phyloP scores from a whole-genome alignment of 2,888 invertebrate species.

The Stomorhina lunata region DNA sequence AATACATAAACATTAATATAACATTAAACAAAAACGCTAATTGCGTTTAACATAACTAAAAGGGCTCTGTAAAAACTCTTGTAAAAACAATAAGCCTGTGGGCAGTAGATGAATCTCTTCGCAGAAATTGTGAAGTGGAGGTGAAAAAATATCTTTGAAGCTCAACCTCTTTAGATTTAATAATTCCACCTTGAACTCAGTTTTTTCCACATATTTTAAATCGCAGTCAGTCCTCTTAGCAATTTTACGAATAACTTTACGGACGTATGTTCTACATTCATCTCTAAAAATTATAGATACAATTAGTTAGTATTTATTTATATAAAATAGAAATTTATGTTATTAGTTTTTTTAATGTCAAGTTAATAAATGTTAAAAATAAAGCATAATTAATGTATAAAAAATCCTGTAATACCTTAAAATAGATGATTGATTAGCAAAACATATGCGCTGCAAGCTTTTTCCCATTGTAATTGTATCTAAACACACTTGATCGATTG shows the following conservation, averaged over 20 bases:
- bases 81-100: slow-evolving; percentile 72
- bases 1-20: too few species aligned
- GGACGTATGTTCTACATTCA: slow-evolving; percentile 67
- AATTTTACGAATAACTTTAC: slow-evolving; percentile 67
- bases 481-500: slow-evolving; percentile 68
- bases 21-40: slow-evolving; percentile 8
- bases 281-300: slow-evolving; percentile 66
- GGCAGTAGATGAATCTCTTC: slow-evolving; percentile 73
- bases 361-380: too few species aligned
- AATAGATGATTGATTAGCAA: slow-evolving; percentile 62
- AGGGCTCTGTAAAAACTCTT: slow-evolving; percentile 70
- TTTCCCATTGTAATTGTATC: slow-evolving; percentile 58
- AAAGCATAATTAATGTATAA: neutral
- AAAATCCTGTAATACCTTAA: slow-evolving; percentile 66
- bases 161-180: slow-evolving; percentile 70
- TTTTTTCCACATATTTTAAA: slow-evolving; percentile 59
- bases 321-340: too few species aligned
- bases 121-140: slow-evolving; percentile 70
- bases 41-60: slow-evolving; percentile 66
- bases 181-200: slow-evolving; percentile 69
- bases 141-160: slow-evolving; percentile 71
- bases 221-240: slow-evolving; percentile 3
- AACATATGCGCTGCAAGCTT: slow-evolving; percentile 64
- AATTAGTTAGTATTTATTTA: too few species aligned
- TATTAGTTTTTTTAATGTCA: too few species aligned